phyloP scores from a whole-genome alignment of 2,113 vertebrate genomes.

The Tragelaphus buxtoni region DNA sequence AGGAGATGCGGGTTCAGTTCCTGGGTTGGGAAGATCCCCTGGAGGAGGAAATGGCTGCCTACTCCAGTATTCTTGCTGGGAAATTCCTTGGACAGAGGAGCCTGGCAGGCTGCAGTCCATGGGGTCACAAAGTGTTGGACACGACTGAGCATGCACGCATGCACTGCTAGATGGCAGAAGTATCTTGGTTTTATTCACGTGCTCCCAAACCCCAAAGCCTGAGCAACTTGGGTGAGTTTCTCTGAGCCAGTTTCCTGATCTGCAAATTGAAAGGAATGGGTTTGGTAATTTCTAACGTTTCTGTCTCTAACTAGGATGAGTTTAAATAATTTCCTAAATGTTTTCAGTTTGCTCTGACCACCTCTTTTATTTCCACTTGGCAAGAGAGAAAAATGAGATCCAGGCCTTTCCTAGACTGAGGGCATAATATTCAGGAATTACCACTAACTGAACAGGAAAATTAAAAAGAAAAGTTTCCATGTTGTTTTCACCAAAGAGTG shows the following conservation, averaged over 20 bases:
- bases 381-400: not conserved
- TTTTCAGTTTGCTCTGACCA: not conserved
- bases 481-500: not conserved
- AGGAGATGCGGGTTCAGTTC: not conserved
- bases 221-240: not conserved
- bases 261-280: not conserved
- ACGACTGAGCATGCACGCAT: not conserved
- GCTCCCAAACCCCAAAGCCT: not conserved
- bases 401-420: not conserved
- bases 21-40: not conserved
- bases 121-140: not conserved
- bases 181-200: not conserved
- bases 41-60: not conserved
- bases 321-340: slow-evolving; percentile 10
- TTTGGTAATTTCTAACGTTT: slow-evolving; percentile 2
- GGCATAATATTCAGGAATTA: not conserved
- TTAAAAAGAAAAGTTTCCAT: not conserved
- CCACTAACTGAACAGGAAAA: not conserved
- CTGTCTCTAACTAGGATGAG: not conserved
- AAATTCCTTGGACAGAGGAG: not conserved
- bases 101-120: not conserved
- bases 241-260: slow-evolving; percentile 6
- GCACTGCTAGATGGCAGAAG: not conserved
- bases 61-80: not conserved
- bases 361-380: not conserved